phyloP scores from a whole-genome alignment of 2,797 vertebrate genomes.

The Phrynocephalus vlangalii region DNA sequence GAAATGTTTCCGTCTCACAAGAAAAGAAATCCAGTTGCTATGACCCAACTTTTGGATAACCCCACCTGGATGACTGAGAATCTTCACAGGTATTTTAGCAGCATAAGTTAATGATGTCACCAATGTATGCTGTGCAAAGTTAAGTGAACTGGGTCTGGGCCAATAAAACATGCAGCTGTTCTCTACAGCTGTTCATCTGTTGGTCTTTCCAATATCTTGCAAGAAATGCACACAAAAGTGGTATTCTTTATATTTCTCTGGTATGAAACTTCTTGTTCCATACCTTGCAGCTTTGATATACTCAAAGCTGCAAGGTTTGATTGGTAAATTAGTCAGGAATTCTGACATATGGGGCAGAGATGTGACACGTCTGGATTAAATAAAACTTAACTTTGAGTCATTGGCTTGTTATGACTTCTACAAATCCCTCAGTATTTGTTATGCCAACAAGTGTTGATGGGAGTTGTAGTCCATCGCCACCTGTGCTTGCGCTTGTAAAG shows the following conservation, averaged over 20 bases:
- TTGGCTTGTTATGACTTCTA: background rate
- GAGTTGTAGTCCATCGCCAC: background rate
- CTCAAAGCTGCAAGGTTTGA: background rate
- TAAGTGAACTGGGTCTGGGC: too few relatives aligned
- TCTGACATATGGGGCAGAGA: background rate
- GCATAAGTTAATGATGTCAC: too few relatives aligned
- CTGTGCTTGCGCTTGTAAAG: constrained; percentile 34
- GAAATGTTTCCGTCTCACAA: too few relatives aligned
- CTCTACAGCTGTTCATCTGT: background rate
- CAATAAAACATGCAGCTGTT: too few relatives aligned
- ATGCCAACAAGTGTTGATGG: background rate
- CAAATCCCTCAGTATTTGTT: background rate
- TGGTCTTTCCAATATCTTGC: background rate
- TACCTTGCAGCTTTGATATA: background rate
- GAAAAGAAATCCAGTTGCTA: too few relatives aligned
- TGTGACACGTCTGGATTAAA: too few relatives aligned
- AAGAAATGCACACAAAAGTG: background rate
- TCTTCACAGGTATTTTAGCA: too few relatives aligned
- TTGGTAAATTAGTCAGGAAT: background rate
- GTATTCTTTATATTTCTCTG: background rate
- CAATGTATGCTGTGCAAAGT: too few relatives aligned
- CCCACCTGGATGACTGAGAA: too few relatives aligned
- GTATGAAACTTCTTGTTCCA: background rate
- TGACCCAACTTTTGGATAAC: too few relatives aligned
- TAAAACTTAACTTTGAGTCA: background rate